Evolutionary conservation across 1,140 invertebrate species (phyloP).

Genomic region (Drosophila malerkotliana): DNA sequence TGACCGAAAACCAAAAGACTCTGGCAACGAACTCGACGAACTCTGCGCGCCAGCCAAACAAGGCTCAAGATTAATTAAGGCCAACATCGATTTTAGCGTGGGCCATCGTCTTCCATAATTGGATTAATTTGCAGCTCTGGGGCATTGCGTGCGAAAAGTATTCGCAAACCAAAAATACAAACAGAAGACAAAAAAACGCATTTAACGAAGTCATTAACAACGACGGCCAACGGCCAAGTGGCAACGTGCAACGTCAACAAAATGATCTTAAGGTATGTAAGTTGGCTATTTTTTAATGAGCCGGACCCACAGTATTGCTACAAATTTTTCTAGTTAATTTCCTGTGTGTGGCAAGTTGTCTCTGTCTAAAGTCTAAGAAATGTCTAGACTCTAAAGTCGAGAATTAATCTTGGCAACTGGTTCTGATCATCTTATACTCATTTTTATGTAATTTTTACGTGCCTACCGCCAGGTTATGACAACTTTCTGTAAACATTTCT

Average conservation of each 20-base stretch:
- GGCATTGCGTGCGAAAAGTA: slow-evolving; percentile 49
- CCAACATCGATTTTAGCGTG: slow-evolving; percentile 45
- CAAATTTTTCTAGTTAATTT: slow-evolving; percentile 64
- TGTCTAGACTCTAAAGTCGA: slow-evolving; percentile 10
- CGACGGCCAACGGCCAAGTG: slow-evolving; percentile 59
- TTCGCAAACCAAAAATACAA: slow-evolving; percentile 33
- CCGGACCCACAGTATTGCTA: slow-evolving; percentile 42
- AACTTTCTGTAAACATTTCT: slow-evolving; percentile 53
- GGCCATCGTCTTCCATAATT: slow-evolving; percentile 60
- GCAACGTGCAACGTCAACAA: slow-evolving; percentile 73
- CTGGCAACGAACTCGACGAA: slow-evolving; percentile 48
- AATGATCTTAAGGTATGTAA: slow-evolving; percentile 78
- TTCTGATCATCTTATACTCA: slow-evolving; percentile 25
- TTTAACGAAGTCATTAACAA: slow-evolving; percentile 73
- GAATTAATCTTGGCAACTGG: slow-evolving; percentile 15
- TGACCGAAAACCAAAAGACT: slow-evolving; percentile 49
- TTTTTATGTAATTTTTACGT: slow-evolving; percentile 67
- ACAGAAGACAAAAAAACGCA: slow-evolving; percentile 38
- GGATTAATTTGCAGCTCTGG: slow-evolving; percentile 61
- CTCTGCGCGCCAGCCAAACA: slow-evolving; percentile 21
- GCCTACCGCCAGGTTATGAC: slow-evolving; percentile 28
- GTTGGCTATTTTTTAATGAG: slow-evolving; percentile 63
- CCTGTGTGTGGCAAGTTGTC: slow-evolving; percentile 44
- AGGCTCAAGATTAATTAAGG: slow-evolving; percentile 57
- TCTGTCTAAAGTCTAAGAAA: slow-evolving; percentile 12